Evolutionary conservation across 2,113 vertebrate genomes (phyloP), one percentile per base, ranked within the genome.

Genomic region (Xyrauchen texanus): DNA sequence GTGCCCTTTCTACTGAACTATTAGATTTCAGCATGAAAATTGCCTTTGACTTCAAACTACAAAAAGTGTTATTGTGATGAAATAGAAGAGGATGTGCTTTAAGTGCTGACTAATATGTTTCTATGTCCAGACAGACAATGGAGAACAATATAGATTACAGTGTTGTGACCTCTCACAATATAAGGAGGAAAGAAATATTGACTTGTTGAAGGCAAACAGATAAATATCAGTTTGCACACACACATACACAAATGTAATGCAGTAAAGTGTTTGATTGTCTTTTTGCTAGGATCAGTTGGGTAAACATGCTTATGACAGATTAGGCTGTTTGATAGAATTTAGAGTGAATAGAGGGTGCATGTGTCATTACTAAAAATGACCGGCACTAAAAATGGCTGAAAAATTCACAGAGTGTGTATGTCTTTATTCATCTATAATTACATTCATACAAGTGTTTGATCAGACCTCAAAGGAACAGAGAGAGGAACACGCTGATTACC

Each of bases 401-500:
- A 58, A 11, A 49, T 4, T 61, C 55, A 49, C 44, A 34, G 61
- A 65, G 52, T 55, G 69, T 81, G 77, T 80, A 58, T 83, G 73
- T 83, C 77, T 64, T n/a, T n/a, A n/a, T n/a, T n/a, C n/a, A n/a
- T n/a, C n/a, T n/a, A n/a, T n/a, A n/a, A n/a, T n/a, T n/a, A n/a
- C n/a, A n/a, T n/a, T n/a, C n/a, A n/a, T n/a, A n/a, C 21, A 34
- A 72, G 76, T 67, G 64, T 58, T 78, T 73, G 63, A 75, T 78
- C 76, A 78, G 49, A 46, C 11, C 81, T 78, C 76, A 78, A 63
- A 78, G 63, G 13, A 55, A 60, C 13, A 86, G 78, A 82, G 87
- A 91, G 89, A 88, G 87, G 88, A 81, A 84, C 1, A 58, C 7
- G 0, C 55, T 60, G 87, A 83, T 85, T 82, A 83, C 85, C 89